Base-by-base conservation (phyloP, 2,113 vertebrate genomes). In the Dolichallabes microphthalmus region DNA sequence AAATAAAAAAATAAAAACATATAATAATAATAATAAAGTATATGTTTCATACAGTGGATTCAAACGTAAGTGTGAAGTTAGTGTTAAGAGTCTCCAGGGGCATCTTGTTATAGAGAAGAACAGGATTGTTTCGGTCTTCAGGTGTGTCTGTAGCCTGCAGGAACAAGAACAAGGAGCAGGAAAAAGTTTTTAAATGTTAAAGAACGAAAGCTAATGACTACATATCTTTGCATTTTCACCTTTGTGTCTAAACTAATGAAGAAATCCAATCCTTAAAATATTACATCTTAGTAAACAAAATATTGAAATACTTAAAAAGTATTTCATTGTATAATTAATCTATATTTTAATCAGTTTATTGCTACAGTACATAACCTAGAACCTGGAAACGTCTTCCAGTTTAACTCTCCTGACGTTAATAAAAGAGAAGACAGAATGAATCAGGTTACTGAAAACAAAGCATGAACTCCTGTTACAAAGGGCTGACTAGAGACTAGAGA, bases 61-160 rank as follows among this genome's bases (percentile, higher is more conserved):
- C 66, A 9, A 98, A 90, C 89, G 93, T 93, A 75, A 99, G 80
- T n/a, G 96, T 94, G 90, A 96, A 98, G 91, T 97, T 98, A 13
- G 63, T 90, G 15, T 95, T 96, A 35, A 99, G 75, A 81, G 95
- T 92, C 15, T 91, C 91, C 86, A 99, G 80, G 3, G 96, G 94
- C 96, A 98, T 97, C 94, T 98, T 98, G 88, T 97, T 96, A 88
- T 99, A 99, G 83, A 97, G 92, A 83, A 97, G 77, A 90, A 96
- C 95, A 0, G 97, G 97, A 85, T 98, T 96, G 58, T 94, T 98
- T 88, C 97, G 95, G 87, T 98, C 97, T 91, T 98, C 98, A 78
- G 95, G 89, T 89, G 95, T 96, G 82, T 96, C 95, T 75, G 97
- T 97, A 78, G 96, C 96, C 98, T 99, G 55, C 35, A 50, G 85